Base-by-base conservation (phyloP, 1,140 invertebrate species). In the Orius laevigatus region DNA sequence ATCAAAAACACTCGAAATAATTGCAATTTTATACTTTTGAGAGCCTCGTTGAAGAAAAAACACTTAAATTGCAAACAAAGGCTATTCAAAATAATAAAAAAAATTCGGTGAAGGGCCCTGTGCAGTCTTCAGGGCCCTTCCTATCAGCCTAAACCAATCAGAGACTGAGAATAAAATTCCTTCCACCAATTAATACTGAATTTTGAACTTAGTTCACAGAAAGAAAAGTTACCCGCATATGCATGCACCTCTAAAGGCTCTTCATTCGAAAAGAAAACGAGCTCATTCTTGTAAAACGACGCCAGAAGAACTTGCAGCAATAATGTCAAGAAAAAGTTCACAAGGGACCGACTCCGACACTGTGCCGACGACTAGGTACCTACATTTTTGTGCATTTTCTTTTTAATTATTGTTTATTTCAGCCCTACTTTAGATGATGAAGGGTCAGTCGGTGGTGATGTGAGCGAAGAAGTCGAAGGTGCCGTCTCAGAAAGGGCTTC, bases 181-280 rank as follows among this genome's bases (percentile, higher is more conserved):
- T n/a, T n/a, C n/a, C n/a, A n/a, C n/a, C n/a, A n/a, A n/a, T n/a
- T n/a, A n/a, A n/a, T n/a, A n/a, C n/a, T n/a, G n/a, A n/a, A n/a
- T n/a, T 51, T 59, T 54, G 40, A 20, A 62, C 66, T 10, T 60
- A 78, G 76, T 74, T 61, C 75, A 78, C 57, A 65, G 76, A 16
- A 71, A 76, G 57, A 70, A 69, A 58, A 76, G 72, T 56, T 78
- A 78, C 55, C 76, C 73, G 3, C 75, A 78, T 59, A 72, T 72
- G 48, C 74, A 78, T 56, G 71, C 70, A 55, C 75, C 76, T 11
- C 56, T 78, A 54, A 77, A 76, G 57, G 63, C 67, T 40, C 53
- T 62, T 41, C 56, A 60, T 33, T 50, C 53, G 49, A 64, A 41
- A 31, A 33, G 18, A 20, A 25, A 47, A 40, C 19, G 45, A 8